These are phyloP conservation scores for Anolis apletophallus DNA, from an alignment of 2,797 vertebrate genomes.

Conservation along the genomic window DNA sequence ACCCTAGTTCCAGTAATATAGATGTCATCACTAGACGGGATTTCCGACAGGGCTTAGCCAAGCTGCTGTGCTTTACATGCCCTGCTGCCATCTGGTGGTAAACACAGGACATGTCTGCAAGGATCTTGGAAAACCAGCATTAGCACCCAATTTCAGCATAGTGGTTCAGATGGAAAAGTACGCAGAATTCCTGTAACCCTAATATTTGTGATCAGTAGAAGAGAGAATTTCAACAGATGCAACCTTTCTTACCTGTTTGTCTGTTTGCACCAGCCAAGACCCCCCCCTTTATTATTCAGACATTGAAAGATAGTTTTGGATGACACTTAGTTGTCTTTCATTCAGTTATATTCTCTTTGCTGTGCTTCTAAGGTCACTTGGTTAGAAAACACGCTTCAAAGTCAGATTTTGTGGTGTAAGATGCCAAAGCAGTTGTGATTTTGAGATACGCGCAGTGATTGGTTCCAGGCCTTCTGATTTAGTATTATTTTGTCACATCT, in stretches of 20 bases:
- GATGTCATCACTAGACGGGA: slow-evolving; percentile 20
- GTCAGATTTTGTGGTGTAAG: neutral
- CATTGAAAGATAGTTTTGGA: too few species aligned
- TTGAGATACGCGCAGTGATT: neutral
- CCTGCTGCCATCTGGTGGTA: slow-evolving; percentile 72
- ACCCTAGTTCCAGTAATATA: slow-evolving; percentile 48
- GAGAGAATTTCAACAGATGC: neutral
- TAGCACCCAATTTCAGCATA: neutral
- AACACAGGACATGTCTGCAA: neutral
- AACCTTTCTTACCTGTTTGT: neutral
- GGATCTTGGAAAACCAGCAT: too few species aligned
- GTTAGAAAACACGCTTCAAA: neutral
- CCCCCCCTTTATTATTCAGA: too few species aligned
- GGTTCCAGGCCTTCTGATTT: neutral
- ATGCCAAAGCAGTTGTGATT: neutral
- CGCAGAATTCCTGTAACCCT: neutral
- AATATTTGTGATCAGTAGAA: neutral
- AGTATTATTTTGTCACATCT: neutral
- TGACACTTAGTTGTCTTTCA: neutral
- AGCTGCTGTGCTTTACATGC: neutral
- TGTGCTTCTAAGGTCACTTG: too few species aligned
- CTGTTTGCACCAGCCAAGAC: neutral
- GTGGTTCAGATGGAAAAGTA: neutral
- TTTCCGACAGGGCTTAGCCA: fast-evolving
- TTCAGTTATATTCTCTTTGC: neutral